Conservation (phyloP, 2,797 vertebrate species). For the Malurus leucopterus region DNA sequence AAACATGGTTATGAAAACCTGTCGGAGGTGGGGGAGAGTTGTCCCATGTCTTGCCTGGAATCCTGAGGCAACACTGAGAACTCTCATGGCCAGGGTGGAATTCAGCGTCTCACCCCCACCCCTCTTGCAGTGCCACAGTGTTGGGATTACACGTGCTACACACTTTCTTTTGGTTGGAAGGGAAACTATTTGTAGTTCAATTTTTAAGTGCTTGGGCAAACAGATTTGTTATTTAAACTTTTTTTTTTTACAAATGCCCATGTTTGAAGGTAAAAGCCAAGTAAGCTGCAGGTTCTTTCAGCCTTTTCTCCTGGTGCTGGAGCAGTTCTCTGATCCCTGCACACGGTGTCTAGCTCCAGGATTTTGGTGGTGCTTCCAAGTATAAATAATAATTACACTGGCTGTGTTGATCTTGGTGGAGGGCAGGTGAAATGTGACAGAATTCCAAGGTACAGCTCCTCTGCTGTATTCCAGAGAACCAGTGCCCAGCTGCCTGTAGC, state of each 20-base stretch:
- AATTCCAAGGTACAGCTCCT: background rate
- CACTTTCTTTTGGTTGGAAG: background rate
- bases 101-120: background rate
- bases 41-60: background rate
- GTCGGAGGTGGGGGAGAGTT: background rate
- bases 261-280: background rate
- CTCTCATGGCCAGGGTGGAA: rapidly evolving
- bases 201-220: background rate
- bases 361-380: background rate
- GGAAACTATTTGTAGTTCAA: background rate
- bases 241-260: background rate
- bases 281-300: background rate
- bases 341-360: background rate
- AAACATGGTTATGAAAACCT: background rate
- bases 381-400: background rate
- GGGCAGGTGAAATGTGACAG: background rate
- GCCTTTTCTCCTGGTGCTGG: background rate
- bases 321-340: background rate
- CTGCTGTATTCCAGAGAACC: background rate
- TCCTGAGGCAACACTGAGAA: background rate
- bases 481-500: background rate
- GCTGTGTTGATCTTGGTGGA: background rate
- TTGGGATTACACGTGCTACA: rapidly evolving
- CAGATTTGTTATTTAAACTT: background rate
- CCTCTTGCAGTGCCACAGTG: background rate